Evolutionary conservation across 1,140 invertebrate species (phyloP).

Genomic region (Heliconius eleuchia): DNA sequence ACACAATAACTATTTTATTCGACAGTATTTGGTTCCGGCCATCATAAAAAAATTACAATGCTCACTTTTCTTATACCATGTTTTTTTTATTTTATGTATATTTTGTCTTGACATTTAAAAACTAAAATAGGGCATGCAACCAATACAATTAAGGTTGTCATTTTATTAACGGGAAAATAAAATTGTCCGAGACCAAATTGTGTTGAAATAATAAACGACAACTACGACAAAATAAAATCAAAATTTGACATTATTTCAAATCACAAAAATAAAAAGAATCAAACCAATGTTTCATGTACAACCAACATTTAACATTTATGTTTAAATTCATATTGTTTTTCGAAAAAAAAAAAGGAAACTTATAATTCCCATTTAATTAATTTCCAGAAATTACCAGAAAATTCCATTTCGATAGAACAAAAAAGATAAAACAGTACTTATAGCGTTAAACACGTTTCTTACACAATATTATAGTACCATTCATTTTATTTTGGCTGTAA

Average conservation of each 20-base stretch:
- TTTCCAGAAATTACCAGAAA: neutral
- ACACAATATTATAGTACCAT: neutral
- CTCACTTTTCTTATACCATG: neutral
- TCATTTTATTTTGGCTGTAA: conserved; percentile 8
- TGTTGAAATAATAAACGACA: too few relatives aligned
- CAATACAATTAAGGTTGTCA: neutral
- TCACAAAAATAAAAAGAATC: neutral
- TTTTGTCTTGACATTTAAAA: too few relatives aligned
- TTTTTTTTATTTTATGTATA: too few relatives aligned
- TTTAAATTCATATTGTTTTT: neutral
- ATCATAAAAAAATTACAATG: neutral
- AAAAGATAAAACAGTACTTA: neutral
- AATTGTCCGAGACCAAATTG: too few relatives aligned
- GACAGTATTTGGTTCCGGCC: neutral
- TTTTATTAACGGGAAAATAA: too few relatives aligned
- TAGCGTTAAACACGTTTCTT: conserved; percentile 5
- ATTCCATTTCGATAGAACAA: neutral
- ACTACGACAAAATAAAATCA: too few relatives aligned
- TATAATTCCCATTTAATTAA: neutral
- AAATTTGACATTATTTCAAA: neutral
- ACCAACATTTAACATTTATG: neutral
- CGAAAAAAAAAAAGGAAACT: neutral
- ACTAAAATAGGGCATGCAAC: too few relatives aligned
- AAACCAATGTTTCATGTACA: neutral
- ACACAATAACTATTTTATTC: neutral